Evolutionary conservation across 2,113 vertebrate genomes (phyloP).

Genomic region (Rhineura floridana): DNA sequence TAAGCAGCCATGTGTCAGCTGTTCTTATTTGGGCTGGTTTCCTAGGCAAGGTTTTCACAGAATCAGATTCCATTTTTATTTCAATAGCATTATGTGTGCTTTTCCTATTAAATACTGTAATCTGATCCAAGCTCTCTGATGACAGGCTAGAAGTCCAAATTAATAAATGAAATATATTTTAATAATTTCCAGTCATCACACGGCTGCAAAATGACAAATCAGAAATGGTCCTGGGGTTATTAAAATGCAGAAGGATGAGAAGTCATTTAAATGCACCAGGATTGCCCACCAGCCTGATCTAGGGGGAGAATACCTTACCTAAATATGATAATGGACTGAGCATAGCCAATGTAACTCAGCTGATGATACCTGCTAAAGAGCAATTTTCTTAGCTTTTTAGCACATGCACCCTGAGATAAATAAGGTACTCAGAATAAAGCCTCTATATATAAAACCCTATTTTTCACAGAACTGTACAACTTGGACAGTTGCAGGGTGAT

Average conservation of each 20-base stretch:
- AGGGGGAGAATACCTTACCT: not conserved
- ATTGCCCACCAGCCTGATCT: not conserved
- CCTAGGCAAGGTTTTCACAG: not conserved
- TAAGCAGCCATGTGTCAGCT: not conserved
- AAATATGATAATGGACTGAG: not conserved
- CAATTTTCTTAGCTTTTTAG: not conserved
- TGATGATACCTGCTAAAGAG: not conserved
- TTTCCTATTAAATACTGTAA: not conserved
- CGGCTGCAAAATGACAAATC: not conserved
- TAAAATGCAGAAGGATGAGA: not conserved
- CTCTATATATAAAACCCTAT: not conserved
- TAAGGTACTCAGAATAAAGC: conserved; percentile 21
- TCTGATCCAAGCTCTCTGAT: no score
- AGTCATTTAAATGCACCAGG: not conserved
- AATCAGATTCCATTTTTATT: not conserved
- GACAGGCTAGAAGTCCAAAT: not conserved
- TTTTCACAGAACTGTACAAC: not conserved
- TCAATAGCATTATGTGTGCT: not conserved
- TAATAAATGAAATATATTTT: not conserved
- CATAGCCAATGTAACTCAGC: not conserved
- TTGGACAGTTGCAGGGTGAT: not conserved
- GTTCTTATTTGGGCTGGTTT: not conserved
- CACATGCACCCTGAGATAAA: not conserved
- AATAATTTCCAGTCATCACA: not conserved
- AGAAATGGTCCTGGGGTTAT: not conserved